phyloP scores from a whole-genome alignment of 2,888 invertebrate species.

The Catocala fraxini region DNA sequence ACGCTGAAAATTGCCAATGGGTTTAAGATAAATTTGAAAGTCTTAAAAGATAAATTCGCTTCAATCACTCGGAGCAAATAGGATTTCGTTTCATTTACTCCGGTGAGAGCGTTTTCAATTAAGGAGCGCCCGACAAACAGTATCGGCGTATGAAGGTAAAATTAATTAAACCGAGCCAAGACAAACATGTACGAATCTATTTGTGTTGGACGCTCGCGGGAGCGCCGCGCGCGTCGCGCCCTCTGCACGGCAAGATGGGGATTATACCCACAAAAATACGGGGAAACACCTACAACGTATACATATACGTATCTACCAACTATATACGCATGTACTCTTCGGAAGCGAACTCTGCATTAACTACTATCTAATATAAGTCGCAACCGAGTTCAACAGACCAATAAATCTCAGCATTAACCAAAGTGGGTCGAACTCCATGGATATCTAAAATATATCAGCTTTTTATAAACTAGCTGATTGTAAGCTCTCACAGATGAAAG shows the following conservation, averaged over 20 bases:
- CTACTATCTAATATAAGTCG: slow-evolving; percentile 33
- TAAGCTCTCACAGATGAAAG: slow-evolving; percentile 31
- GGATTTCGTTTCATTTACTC: slow-evolving; percentile 86
- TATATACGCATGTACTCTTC: slow-evolving; percentile 5
- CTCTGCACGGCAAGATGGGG: slow-evolving; percentile 54
- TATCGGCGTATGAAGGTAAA: slow-evolving; percentile 87
- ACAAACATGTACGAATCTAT: slow-evolving; percentile 85
- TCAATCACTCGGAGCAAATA: slow-evolving; percentile 86
- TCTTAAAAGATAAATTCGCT: slow-evolving; percentile 85
- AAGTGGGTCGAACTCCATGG: slow-evolving; percentile 44
- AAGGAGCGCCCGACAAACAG: slow-evolving; percentile 84
- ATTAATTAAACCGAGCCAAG: slow-evolving; percentile 86
- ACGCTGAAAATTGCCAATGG: slow-evolving; percentile 60
- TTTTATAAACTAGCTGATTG: slow-evolving; percentile 35
- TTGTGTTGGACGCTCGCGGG: slow-evolving; percentile 78
- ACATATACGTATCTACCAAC: too few species aligned
- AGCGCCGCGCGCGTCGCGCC: slow-evolving; percentile 34
- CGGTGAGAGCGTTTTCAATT: slow-evolving; percentile 86
- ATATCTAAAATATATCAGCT: slow-evolving; percentile 41
- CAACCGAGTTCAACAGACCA: slow-evolving; percentile 44
- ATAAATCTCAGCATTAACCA: slow-evolving; percentile 43
- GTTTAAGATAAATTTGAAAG: slow-evolving; percentile 83
- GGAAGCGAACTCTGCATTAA: slow-evolving; percentile 18
- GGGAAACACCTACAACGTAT: slow-evolving; percentile 42
- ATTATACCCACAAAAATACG: slow-evolving; percentile 53